phyloP scores from a whole-genome alignment of 2,113 vertebrate genomes.

The Nanger granti region DNA sequence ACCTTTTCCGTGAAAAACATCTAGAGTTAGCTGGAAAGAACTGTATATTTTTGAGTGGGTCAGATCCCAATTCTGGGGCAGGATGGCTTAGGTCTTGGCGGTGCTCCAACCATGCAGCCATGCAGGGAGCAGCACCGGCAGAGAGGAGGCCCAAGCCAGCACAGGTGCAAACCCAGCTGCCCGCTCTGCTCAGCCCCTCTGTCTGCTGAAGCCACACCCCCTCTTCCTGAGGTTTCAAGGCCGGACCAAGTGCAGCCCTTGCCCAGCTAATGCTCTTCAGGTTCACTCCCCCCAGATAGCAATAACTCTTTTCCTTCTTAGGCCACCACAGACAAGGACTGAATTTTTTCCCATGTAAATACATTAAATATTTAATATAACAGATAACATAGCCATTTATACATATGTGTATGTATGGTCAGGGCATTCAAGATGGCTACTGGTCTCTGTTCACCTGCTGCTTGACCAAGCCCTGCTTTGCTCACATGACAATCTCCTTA shows the following conservation, averaged over 20 bases:
- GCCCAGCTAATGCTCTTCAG: not conserved
- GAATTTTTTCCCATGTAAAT: not conserved
- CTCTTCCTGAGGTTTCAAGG: not conserved
- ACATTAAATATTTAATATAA: not conserved
- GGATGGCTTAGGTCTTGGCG: not conserved
- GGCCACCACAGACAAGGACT: not conserved
- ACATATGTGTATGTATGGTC: not conserved
- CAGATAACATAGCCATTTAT: not conserved
- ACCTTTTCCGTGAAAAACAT: not conserved
- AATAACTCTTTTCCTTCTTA: not conserved
- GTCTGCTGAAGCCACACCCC: fast-evolving
- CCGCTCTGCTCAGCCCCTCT: fast-evolving
- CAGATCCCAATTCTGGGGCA: no score
- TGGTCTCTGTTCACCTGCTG: not conserved
- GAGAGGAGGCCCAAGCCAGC: not conserved
- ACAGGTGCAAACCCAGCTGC: not conserved
- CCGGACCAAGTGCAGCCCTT: not conserved
- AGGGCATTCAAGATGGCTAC: not conserved
- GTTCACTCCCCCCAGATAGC: not conserved
- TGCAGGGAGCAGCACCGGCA: not conserved
- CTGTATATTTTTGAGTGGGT: not conserved
- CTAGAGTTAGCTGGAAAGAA: not conserved
- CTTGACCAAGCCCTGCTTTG: not conserved
- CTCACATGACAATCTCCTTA: not conserved
- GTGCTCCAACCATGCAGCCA: not conserved